Percentiles rank a stretch among this genome's conserved stretches.
Evolutionary conservation across 2,113 vertebrate species (phyloP).

Genomic region (Spilogale gracilis): DNA sequence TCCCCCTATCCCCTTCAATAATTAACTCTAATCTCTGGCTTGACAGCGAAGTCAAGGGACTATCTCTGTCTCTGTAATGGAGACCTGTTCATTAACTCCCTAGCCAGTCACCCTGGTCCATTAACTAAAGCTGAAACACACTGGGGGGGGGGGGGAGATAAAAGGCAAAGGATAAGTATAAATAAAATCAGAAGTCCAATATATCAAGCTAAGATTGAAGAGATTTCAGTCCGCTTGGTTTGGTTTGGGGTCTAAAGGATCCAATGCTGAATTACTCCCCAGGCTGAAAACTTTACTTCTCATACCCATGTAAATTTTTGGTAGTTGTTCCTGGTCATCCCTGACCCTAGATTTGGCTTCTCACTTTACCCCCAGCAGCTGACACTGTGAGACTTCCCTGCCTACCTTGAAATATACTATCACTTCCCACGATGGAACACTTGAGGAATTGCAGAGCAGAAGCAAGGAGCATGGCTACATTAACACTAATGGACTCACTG

Average conservation of each 20-base stretch:
- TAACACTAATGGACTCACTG: rapidly evolving
- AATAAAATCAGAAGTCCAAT: neutral
- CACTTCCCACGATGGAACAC: neutral
- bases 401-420: neutral
- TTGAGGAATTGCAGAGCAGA: neutral
- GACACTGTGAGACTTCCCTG: neutral
- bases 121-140: neutral
- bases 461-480: rapidly evolving
- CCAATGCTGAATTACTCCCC: rapidly evolving
- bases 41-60: slow-evolving; percentile 10
- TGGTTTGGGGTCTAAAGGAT: rapidly evolving
- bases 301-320: rapidly evolving
- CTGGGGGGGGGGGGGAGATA: rapidly evolving
- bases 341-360: neutral
- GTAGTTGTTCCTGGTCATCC: neutral
- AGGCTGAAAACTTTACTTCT: rapidly evolving
- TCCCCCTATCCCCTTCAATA: neutral
- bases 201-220: neutral
- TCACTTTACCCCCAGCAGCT: rapidly evolving
- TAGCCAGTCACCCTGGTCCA: neutral
- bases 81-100: neutral
- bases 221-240: rapidly evolving
- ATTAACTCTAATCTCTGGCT: neutral
- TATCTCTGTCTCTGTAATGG: neutral
- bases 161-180: neutral